Evolutionary conservation across 2,888 invertebrate species (phyloP).

Genomic region (Keiferia lycopersicella): DNA sequence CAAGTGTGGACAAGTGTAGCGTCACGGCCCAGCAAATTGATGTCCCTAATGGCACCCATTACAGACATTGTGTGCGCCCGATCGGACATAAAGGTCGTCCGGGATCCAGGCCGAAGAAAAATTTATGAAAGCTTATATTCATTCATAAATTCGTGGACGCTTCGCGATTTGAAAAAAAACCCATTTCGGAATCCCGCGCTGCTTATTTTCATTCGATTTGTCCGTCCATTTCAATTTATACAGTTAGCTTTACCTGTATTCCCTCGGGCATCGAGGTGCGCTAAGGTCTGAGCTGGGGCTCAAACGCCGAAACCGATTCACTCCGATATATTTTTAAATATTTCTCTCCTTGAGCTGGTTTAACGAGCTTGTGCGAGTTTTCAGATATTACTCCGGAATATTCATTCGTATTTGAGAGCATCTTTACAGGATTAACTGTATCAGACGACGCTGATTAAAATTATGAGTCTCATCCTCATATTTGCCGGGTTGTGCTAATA

Average conservation of each 20-base stretch:
- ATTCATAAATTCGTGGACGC: conserved; percentile 61
- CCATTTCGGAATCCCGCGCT: conserved; percentile 46
- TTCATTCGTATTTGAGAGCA: conserved; percentile 3
- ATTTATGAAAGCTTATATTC: conserved; percentile 62
- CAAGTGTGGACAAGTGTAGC: conserved; percentile 69
- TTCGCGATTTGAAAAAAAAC: conserved; percentile 50
- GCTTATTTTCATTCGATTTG: conserved; percentile 51
- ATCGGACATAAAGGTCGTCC: conserved; percentile 66
- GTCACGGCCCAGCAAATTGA: conserved; percentile 69
- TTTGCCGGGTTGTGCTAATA: conserved; percentile 47
- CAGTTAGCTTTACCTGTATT: conserved; percentile 39
- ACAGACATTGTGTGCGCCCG: conserved; percentile 69
- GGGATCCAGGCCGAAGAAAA: conserved; percentile 55
- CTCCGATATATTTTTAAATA: conserved; percentile 12
- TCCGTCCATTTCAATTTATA: conserved; percentile 41
- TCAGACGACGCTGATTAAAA: conserved; percentile 51
- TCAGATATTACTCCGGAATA: conserved; percentile 20
- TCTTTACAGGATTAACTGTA: conserved; percentile 38
- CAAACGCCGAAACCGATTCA: conserved; percentile 18
- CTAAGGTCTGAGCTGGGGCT: conserved; percentile 10
- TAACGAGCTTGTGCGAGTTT: neutral
- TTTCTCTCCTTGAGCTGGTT: conserved; percentile 10
- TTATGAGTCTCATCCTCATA: conserved; percentile 43
- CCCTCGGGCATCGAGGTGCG: conserved; percentile 21
- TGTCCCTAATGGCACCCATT: conserved; percentile 71